phyloP scores from a whole-genome alignment of 1,140 invertebrate species.

The Lepidurus couesii region DNA sequence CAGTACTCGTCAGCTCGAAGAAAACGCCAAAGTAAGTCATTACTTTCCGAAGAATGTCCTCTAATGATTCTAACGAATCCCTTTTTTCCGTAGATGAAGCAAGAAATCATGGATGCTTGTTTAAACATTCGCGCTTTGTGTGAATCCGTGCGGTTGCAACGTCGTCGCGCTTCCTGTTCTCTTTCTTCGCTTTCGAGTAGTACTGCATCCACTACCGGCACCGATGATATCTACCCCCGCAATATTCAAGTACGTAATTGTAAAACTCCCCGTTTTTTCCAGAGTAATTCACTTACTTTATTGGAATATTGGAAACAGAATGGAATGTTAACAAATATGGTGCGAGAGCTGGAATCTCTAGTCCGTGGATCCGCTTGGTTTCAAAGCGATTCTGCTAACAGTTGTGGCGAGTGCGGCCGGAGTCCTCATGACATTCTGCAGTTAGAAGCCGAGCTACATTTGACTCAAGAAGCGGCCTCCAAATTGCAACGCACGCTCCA shows the following conservation, averaged over 20 bases:
- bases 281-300: neutral
- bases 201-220: constrained; percentile 26
- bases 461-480: constrained; percentile 55
- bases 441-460: constrained; percentile 48
- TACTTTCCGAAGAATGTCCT: neutral
- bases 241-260: neutral
- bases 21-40: constrained; percentile 26
- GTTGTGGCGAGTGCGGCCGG: constrained; percentile 47
- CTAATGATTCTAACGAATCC: neutral
- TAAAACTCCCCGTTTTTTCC: neutral
- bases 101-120: constrained; percentile 49
- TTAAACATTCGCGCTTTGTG: constrained; percentile 47
- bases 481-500: constrained; percentile 63
- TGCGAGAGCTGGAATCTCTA: constrained; percentile 46
- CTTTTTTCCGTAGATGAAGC: constrained; percentile 43
- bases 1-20: constrained; percentile 30
- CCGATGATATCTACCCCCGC: constrained; percentile 32
- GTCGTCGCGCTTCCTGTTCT: constrained; percentile 37
- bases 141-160: constrained; percentile 44
- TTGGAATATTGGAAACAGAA: constrained; percentile 36
- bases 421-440: constrained; percentile 44
- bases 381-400: constrained; percentile 48
- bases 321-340: constrained; percentile 45
- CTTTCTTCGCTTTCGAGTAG: constrained; percentile 34
- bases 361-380: constrained; percentile 41